Conservation (phyloP, 2,797 vertebrate species). For the Jordanella pulchra region DNA sequence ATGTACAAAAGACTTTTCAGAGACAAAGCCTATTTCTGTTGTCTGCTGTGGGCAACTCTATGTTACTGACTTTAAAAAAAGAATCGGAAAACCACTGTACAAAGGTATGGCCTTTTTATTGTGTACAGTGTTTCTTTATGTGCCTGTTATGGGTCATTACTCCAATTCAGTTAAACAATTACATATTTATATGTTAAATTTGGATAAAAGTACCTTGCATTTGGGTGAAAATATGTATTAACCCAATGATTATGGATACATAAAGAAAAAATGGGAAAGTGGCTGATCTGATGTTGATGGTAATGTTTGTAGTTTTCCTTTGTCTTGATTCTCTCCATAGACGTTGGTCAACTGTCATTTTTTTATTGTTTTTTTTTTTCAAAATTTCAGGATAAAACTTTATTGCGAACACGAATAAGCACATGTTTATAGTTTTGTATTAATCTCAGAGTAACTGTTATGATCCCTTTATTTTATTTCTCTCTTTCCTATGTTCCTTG, state of each 20-base stretch:
- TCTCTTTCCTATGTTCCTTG: too few relatives aligned
- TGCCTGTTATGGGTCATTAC: background rate
- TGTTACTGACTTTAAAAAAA: background rate
- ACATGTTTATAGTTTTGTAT: background rate
- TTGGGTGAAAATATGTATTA: background rate
- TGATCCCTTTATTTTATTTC: too few relatives aligned
- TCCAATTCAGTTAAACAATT: background rate
- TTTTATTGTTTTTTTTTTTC: too few relatives aligned
- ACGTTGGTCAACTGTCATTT: constrained; percentile 26
- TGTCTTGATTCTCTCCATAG: constrained; percentile 33
- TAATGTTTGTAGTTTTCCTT: constrained; percentile 38
- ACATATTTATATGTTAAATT: background rate
- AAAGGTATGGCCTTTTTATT: background rate
- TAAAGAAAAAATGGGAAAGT: constrained; percentile 6
- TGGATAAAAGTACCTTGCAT: too few relatives aligned
- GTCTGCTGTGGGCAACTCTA: background rate
- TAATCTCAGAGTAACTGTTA: too few relatives aligned
- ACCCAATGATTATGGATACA: constrained; percentile 13
- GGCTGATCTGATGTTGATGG: constrained; percentile 17
- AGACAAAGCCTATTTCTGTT: background rate
- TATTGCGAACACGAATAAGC: background rate
- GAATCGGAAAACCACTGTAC: too few relatives aligned
- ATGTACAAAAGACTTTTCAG: background rate
- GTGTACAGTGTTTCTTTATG: background rate
- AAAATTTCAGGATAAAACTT: constrained; percentile 8